These are phyloP conservation scores for Genyomyrus donnyi DNA, from an alignment of 2,113 vertebrate species.

Conservation along the genomic window DNA sequence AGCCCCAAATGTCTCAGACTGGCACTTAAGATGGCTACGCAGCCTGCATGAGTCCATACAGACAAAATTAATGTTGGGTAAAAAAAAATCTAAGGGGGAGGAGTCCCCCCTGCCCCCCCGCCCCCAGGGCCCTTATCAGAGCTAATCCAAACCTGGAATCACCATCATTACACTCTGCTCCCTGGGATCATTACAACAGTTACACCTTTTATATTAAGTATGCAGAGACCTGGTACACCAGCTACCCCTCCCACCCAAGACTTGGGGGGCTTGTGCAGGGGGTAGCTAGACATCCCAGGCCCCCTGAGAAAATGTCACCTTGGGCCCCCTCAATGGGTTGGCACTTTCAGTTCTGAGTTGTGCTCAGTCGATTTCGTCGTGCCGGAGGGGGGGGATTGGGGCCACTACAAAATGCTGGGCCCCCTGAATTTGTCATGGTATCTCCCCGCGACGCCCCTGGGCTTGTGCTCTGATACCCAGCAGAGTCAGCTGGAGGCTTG, in stretches of 20 bases:
- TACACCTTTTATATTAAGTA: conserved; percentile 2
- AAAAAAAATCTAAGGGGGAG: not conserved
- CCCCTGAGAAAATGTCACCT: not conserved
- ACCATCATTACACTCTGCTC: not conserved
- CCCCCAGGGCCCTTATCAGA: not conserved
- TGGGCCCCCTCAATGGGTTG: not conserved
- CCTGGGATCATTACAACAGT: not conserved
- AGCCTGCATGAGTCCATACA: not conserved
- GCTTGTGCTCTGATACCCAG: not conserved
- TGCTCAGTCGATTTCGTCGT: not conserved
- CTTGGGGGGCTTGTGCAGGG: not conserved
- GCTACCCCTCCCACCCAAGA: conserved; percentile 7
- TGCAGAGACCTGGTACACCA: conserved; percentile 5
- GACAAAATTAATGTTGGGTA: not conserved
- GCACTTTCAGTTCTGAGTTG: not conserved
- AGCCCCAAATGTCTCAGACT: not conserved
- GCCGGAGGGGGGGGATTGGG: not conserved
- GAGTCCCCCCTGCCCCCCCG: not conserved
- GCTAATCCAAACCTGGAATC: not conserved
- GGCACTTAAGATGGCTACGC: not conserved
- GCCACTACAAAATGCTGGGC: not conserved
- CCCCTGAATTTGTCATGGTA: not conserved
- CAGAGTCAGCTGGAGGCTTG: not conserved
- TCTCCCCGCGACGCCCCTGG: not conserved
- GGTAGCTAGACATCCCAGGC: not conserved